Evolutionary conservation across 2,888 invertebrate species (phyloP), one percentile per base, ranked within the genome.

Genomic region (Poecilus cupreus): DNA sequence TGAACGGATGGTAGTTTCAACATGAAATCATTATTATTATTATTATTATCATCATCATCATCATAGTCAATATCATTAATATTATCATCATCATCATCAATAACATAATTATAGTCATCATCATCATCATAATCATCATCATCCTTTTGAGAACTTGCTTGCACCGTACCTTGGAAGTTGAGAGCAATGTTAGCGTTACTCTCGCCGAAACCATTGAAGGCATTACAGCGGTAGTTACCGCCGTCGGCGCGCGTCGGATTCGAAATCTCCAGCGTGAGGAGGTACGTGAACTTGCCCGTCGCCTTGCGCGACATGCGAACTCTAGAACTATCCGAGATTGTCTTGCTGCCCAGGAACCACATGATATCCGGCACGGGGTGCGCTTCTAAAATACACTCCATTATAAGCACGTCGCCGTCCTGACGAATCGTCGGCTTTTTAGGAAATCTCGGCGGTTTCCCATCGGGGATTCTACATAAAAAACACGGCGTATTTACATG

Each of bases 161-260:
- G 80, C 80, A 80, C 80, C 72, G 72, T 80, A 97, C 98, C 98
- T 96, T 98, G 97, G 93, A 99, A 98, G 91, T 99, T 99, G 88
- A 99, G 96, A 89, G 98, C 97, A 92, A 99, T 99, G 91, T 99
- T 99, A 87, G 99, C 99, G 92, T 99, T 99, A 92, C 98, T 98
- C 93, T 99, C 99, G 90, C 99, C 99, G 91, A 95, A 96, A 90
- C 95, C 94, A 93, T 99, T 99, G 92, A 98, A 96, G 87, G 99
- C 99, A 90, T 98, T 98, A 92, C 99, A 99, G 88, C 98, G 95
- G 92, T 99, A 99, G 90, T 97, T 97, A 86, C 99, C 99, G 87
- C 98, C 99, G 90, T 99, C 99, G 88, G 96, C 96, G 88, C 95
- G 96, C 84, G 96, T 96, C 80, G 99, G 99, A 90, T 97, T 97